Evolutionary conservation across 2,797 vertebrate species (phyloP).

Genomic region (Hapalemur alaotrensis): DNA sequence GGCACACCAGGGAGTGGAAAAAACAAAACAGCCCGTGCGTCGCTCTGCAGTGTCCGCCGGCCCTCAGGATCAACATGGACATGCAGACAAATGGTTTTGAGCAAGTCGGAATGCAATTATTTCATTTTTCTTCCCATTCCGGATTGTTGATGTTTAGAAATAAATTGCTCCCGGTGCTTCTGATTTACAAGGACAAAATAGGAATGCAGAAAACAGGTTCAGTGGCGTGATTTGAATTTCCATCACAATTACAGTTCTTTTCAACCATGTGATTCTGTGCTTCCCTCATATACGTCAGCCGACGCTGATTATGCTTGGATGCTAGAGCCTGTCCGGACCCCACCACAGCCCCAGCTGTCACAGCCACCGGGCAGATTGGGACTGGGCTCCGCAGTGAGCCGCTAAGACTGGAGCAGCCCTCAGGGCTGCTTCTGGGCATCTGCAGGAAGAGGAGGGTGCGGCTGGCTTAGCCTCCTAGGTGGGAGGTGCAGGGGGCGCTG

Average conservation of each 20-base stretch:
- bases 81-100: slow-evolving; percentile 74
- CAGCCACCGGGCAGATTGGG: slow-evolving; percentile 37
- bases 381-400: slow-evolving; percentile 38
- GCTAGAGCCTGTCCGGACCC: neutral
- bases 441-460: neutral
- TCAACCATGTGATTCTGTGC: slow-evolving; percentile 83
- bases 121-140: slow-evolving; percentile 80
- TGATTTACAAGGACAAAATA: slow-evolving; percentile 83
- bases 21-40: neutral
- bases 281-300: slow-evolving; percentile 69
- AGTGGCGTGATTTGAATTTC: slow-evolving; percentile 84
- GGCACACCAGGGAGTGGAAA: neutral
- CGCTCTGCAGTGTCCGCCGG: neutral
- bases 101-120: slow-evolving; percentile 82
- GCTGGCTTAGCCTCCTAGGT: neutral
- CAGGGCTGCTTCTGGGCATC: neutral
- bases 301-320: slow-evolving; percentile 14
- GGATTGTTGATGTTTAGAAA: slow-evolving; percentile 81
- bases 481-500: too few species aligned
- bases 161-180: slow-evolving; percentile 78
- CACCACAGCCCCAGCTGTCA: slow-evolving; percentile 33
- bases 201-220: slow-evolving; percentile 80
- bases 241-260: slow-evolving; percentile 84
- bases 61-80: neutral
- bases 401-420: slow-evolving; percentile 9